These are phyloP conservation scores for Limnephilus lunatus DNA, from an alignment of 2,888 invertebrate genomes.

Conservation along the genomic window DNA sequence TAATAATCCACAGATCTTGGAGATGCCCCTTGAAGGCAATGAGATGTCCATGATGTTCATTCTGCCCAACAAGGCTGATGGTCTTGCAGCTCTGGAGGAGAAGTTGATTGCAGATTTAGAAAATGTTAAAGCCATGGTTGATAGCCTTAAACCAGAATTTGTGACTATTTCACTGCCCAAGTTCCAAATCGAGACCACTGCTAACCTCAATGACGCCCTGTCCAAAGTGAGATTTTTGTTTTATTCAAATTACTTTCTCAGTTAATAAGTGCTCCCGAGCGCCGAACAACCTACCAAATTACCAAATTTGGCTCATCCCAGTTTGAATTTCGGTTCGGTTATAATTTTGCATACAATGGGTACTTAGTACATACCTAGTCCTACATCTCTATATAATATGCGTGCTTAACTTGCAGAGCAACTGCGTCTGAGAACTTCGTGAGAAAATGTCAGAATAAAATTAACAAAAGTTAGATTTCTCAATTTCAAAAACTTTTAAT, in stretches of 20 bases:
- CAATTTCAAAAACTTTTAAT: too few relatives aligned
- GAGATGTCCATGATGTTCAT: constrained; percentile 86
- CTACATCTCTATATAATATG: too few relatives aligned
- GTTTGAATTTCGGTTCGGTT: too few relatives aligned
- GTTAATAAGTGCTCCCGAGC: neutral
- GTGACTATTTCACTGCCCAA: constrained; percentile 86
- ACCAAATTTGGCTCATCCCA: too few relatives aligned
- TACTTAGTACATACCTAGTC: too few relatives aligned
- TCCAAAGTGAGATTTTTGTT: constrained; percentile 77
- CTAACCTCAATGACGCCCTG: constrained; percentile 81
- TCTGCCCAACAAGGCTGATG: constrained; percentile 83
- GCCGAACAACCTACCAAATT: too few relatives aligned
- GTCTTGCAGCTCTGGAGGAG: constrained; percentile 79
- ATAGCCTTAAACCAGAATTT: constrained; percentile 74
- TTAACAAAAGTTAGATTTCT: too few relatives aligned
- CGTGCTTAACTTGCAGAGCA: too few relatives aligned
- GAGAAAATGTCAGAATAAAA: too few relatives aligned
- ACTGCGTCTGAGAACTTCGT: too few relatives aligned
- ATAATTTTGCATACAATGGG: too few relatives aligned
- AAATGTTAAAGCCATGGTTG: constrained; percentile 66
- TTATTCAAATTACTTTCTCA: neutral
- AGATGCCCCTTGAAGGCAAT: constrained; percentile 83
- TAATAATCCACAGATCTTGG: constrained; percentile 77
- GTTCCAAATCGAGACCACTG: constrained; percentile 87
- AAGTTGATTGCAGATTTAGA: constrained; percentile 75